These are phyloP conservation scores for Seira musarum DNA, from an alignment of 2,888 invertebrate genomes.

Conservation along the genomic window DNA sequence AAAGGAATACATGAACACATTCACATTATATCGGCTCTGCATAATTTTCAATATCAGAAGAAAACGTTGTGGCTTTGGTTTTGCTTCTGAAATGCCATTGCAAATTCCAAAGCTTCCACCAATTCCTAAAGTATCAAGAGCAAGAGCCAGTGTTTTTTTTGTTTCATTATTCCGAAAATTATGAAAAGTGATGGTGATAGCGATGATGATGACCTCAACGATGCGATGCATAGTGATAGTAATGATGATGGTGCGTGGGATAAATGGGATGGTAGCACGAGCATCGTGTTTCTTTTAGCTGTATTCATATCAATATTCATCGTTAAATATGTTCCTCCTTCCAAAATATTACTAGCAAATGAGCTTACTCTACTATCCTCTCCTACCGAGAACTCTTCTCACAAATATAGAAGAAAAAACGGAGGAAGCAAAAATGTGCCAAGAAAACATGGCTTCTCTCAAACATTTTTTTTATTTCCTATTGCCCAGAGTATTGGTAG, in stretches of 20 bases:
- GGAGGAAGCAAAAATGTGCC: neutral
- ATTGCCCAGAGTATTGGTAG: neutral
- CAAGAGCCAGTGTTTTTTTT: neutral
- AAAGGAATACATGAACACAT: too few species aligned
- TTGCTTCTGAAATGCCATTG: too few species aligned
- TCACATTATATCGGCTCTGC: too few species aligned
- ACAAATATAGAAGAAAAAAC: neutral
- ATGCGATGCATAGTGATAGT: neutral
- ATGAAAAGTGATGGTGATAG: neutral
- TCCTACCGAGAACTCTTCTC: too few species aligned
- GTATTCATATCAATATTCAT: neutral
- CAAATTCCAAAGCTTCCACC: too few species aligned
- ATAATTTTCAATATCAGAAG: too few species aligned
- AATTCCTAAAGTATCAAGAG: too few species aligned
- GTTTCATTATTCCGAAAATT: neutral
- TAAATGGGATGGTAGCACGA: neutral
- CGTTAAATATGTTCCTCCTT: neutral
- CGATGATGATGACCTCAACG: neutral
- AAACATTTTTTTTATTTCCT: neutral
- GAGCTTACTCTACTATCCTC: neutral
- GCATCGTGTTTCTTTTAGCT: neutral
- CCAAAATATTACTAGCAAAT: neutral
- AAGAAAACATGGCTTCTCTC: slow-evolving; percentile 10
- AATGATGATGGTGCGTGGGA: slow-evolving; percentile 3
- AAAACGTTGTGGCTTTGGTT: too few species aligned